Conservation (phyloP, 2,888 invertebrate genomes). For the Norana najaformis region DNA sequence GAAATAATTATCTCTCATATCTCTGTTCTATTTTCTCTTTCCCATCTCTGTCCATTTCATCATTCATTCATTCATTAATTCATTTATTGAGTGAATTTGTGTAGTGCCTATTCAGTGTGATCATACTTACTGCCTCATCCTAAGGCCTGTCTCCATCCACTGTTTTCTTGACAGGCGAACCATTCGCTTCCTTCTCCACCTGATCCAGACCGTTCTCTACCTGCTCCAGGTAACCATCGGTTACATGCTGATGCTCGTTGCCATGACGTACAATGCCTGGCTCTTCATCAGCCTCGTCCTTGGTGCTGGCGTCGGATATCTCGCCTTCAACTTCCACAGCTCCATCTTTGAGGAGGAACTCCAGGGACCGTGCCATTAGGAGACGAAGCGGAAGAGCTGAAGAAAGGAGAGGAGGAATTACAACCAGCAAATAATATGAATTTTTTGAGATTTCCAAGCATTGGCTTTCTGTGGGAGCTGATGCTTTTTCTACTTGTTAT, state of each 20-base stretch:
- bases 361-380: background rate
- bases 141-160: no score
- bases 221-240: slow-evolving; percentile 36
- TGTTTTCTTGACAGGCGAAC: background rate
- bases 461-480: background rate
- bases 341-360: slow-evolving; percentile 7
- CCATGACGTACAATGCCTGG: slow-evolving; percentile 41
- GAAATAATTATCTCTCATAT: no score
- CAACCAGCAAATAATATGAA: background rate
- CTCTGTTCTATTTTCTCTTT: no score
- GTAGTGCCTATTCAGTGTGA: no score
- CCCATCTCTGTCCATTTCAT: no score
- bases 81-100: no score
- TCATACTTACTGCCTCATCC: no score
- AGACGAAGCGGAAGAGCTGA: background rate
- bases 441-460: background rate
- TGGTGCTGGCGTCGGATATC: slow-evolving; percentile 34
- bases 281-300: slow-evolving; percentile 34
- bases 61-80: no score
- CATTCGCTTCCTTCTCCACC: slow-evolving; percentile 23
- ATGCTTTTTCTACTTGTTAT: background rate
- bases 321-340: slow-evolving; percentile 34
- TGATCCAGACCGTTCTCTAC: slow-evolving; percentile 37
- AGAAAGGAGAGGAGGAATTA: background rate
- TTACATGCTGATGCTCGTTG: slow-evolving; percentile 39